phyloP scores from a whole-genome alignment of 2,113 vertebrate species.

The Saccopteryx bilineata region DNA sequence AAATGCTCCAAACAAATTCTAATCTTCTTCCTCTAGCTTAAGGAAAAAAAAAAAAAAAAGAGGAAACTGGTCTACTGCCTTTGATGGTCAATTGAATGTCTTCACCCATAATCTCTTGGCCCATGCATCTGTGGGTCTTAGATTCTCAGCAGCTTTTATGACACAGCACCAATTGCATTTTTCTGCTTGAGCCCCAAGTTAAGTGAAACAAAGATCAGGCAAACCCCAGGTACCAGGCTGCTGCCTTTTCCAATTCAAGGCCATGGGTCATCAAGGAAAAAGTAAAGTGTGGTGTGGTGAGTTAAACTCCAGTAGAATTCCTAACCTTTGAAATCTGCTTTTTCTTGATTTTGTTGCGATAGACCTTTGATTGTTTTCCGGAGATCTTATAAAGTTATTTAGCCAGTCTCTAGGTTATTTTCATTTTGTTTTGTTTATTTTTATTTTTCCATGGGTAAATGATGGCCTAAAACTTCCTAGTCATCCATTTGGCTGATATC shows the following conservation, averaged over 20 bases:
- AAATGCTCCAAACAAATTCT: neutral
- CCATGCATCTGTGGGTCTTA: neutral
- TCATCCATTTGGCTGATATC: slow-evolving; percentile 3
- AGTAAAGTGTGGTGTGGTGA: neutral
- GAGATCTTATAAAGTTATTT: neutral
- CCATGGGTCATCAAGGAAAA: neutral
- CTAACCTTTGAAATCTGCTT: neutral
- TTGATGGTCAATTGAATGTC: neutral
- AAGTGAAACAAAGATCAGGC: neutral
- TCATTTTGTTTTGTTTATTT: neutral
- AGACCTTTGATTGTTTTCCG: slow-evolving; percentile 8
- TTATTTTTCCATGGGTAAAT: slow-evolving; percentile 10
- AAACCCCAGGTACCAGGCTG: neutral
- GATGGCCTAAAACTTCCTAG: neutral
- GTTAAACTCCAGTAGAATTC: neutral
- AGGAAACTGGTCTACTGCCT: neutral
- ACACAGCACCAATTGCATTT: neutral
- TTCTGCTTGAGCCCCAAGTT: neutral
- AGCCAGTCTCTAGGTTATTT: neutral
- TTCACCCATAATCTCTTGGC: neutral
- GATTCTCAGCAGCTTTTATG: neutral
- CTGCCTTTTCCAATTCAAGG: neutral
- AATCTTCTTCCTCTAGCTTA: neutral
- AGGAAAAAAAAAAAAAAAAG: neutral
- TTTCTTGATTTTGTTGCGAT: neutral